phyloP scores from a whole-genome alignment of 2,113 vertebrate genomes.

The Saiga tatarica region DNA sequence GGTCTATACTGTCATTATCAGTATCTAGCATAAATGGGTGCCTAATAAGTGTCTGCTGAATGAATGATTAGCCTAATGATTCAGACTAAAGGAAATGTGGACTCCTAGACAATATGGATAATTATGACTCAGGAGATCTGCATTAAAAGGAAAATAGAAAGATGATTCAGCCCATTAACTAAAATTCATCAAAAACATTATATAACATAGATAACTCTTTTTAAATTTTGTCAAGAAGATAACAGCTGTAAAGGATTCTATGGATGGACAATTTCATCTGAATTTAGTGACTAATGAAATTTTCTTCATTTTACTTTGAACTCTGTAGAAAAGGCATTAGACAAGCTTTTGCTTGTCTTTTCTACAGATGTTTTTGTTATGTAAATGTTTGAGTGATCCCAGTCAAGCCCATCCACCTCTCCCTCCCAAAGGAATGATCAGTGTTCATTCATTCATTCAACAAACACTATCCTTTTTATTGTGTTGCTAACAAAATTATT shows the following conservation, averaged over 20 bases:
- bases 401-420: background rate
- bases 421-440: background rate
- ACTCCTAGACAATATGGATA: slow-evolving; percentile 6
- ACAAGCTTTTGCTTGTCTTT: background rate
- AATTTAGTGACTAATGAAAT: background rate
- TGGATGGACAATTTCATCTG: background rate
- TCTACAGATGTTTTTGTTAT: background rate
- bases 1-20: slow-evolving; percentile 49
- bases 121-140: background rate
- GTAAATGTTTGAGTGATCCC: background rate
- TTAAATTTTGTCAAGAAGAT: background rate
- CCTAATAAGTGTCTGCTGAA: slow-evolving; percentile 69
- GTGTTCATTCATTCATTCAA: slow-evolving; percentile 60
- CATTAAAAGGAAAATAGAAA: slow-evolving; percentile 16
- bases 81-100: background rate
- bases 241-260: background rate
- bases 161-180: background rate
- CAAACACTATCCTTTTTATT: slow-evolving; percentile 52
- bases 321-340: background rate
- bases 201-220: background rate
- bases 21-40: slow-evolving; percentile 59
- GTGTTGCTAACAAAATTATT: slow-evolving; percentile 58
- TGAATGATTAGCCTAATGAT: slow-evolving; percentile 52
- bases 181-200: slow-evolving; percentile 23
- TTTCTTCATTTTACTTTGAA: slow-evolving; percentile 29